Evolutionary conservation across 2,113 vertebrate species (phyloP), one percentile per base, ranked within the genome.

Genomic region (Furnarius figulus): DNA sequence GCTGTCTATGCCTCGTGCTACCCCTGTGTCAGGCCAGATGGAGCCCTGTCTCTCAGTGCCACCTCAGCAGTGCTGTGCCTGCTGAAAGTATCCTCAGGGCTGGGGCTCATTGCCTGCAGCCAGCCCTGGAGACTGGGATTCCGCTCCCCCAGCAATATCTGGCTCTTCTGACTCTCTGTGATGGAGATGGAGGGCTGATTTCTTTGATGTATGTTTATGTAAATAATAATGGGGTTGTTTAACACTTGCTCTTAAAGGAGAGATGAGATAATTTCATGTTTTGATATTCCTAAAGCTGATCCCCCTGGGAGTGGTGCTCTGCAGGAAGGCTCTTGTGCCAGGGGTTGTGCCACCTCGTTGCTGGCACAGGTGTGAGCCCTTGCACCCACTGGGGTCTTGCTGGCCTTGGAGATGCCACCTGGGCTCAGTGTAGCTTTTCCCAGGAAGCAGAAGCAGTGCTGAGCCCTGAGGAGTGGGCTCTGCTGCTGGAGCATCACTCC

Each of bases 211-310:
- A 75, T 49, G 8, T 73, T 94, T 95, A 49, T 95, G 81, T 96
- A 94, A 97, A 95, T 97, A 97, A 93, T 78, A 86, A 89, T n/a
- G 84, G 77, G 49, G 77, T 40, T 95, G 94, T 96, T 97, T 80
- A 96, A 97, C 79, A 40, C 67, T 67, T 52, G 59, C 87, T 97
- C 74, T 91, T 97, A 92, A 91, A 92, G 95, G 67, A 90, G 86
- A 96, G 97, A 97, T 94, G 95, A 97, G 97, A 92, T 95, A 93
- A 98, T 97, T 97, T 90, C 76, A 55, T 96, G 96, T 96, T 98
- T 97, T 97, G 97, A 89, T 97, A n/a, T 89, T 89, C n/a, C 52
- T 71, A 74, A 93, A 95, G 95, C 93, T 87, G 91, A 85, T 91
- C 79, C 91, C 14, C 27, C 86, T 84, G 94, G 85, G 96, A 85